Percentiles rank a stretch among this genome's conserved stretches.
These are phyloP conservation scores for Proterorhinus semilunaris DNA, from an alignment of 2,113 vertebrate genomes.

Conservation along the genomic window DNA sequence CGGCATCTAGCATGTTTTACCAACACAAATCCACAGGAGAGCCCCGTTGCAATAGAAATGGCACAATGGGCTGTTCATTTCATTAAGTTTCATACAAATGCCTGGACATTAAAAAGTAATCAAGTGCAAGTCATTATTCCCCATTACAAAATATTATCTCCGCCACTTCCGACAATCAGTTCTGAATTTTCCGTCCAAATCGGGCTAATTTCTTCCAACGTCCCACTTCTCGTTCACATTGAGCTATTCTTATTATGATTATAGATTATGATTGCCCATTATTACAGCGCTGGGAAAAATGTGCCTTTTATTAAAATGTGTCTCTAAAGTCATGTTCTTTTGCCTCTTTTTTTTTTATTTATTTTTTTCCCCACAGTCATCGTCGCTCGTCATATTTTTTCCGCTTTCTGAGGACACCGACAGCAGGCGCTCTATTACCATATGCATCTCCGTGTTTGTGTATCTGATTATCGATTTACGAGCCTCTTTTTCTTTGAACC, in stretches of 20 bases:
- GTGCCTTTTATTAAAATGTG: constrained; percentile 23
- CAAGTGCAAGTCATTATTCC: constrained; percentile 11
- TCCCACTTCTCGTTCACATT: constrained; percentile 2
- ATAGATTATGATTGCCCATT: constrained; percentile 10
- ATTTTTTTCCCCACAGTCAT: constrained; percentile 9
- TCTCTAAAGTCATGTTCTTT: constrained; percentile 13
- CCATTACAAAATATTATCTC: background rate
- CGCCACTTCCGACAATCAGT: background rate
- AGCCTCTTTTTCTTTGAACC: constrained; percentile 36
- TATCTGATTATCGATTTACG: constrained; percentile 68
- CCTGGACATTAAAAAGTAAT: constrained; percentile 10
- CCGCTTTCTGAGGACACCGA: constrained; percentile 20
- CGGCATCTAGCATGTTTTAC: background rate
- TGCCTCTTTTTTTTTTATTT: constrained; percentile 3
- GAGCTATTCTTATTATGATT: background rate
- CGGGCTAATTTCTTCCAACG: background rate
- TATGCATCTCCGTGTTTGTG: constrained; percentile 63
- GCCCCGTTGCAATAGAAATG: background rate
- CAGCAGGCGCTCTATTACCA: constrained; percentile 37
- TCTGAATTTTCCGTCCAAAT: constrained; percentile 5
- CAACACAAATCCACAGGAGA: background rate
- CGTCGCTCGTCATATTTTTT: constrained; percentile 17
- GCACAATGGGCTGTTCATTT: background rate
- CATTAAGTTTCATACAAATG: constrained; percentile 8
- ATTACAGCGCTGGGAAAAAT: background rate